Evolutionary conservation across 2,888 invertebrate species (phyloP), one percentile per base, ranked within the genome.

Genomic region (Thumatha senex): DNA sequence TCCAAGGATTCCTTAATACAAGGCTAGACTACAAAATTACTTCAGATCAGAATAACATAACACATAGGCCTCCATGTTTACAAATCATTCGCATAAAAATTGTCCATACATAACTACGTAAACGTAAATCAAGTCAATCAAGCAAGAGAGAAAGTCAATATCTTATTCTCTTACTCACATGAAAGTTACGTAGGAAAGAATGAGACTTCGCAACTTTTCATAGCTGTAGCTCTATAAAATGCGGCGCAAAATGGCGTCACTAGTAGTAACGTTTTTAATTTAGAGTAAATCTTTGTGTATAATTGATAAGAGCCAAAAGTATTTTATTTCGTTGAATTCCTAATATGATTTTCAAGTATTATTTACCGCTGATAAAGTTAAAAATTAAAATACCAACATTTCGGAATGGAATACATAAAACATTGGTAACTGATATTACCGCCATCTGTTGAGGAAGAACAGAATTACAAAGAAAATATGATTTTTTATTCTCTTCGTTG

Each of bases 41-140:
- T 80, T 76, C 67, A 81, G 76, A 74, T 76, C 67, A 81, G 76
- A 74, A 70, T 73, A 76, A 69, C 76, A 78, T 71, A 80, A 80
- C 81, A 84, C 84, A 84, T 80, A 10, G 77, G 84, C 89, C 87
- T 84, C 91, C 91, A 91, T 91, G 90, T 91, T 91, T 91, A 91
- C 91, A 91, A 90, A 88, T 90, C 80, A 80, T 84, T 86, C 80
- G 72, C 77, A 78, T 78, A 85, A 86, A 84, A 86, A 79, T 78
- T 75, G 64, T 76, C 68, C 63, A 60, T 72, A 72, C 46, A 49
- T 72, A 72, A 46, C 53, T 76, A 77, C 67, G 52, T 46, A 76
- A 78, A 77, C 67, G 52, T 46, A 76, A 78, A 63, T 65, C 71
- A 24, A 24, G 18, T 24, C 18, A 24, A 24, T 24, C 18, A 24